Base-by-base conservation (phyloP, 2,888 invertebrate species). In the Andrena camellia region DNA sequence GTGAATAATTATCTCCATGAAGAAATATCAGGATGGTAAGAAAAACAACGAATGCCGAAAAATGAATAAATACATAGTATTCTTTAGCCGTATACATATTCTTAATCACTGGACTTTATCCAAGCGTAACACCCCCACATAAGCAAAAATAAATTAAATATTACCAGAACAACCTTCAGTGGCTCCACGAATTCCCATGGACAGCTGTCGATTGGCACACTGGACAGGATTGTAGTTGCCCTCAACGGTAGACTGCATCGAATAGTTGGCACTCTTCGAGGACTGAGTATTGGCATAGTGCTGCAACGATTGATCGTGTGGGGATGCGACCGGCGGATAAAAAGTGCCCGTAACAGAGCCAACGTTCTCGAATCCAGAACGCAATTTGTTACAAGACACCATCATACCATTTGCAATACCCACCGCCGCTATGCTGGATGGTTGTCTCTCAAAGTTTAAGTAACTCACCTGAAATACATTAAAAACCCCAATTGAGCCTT, bases 331-430 rank as follows among this genome's bases (percentile, higher is more conserved):
- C 0, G 98, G 98, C 26, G 98, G 98, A 93, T 97, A 98, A 94
- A 97, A 98, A 6, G 98, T 98, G 20, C 98, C 98, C n/a, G 97
- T 97, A 17, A 97, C 97, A 35, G 97, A 95, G 82, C 97, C 97
- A 0, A 97, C 97, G 92, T 97, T 97, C 91, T 97, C 97, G 33
- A 97, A 96, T 83, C 97, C 95, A 57, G 97, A 97, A 89, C 97
- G 96, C 92, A 97, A 97, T 71, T 97, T 97, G 93, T 97, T 97
- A 96, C 97, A 97, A 85, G 96, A 96, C 64, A 97, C 97, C 95
- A 98, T 97, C 96, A 98, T 97, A 23, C 97, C 97, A 90, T 97
- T 97, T 4, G 97, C 96, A 95, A 97, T 97, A 10, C 97, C 97
- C 95, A 97, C 97, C 2, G 97, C 97, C 0, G 97, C 97, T 75